Conservation (phyloP, 2,888 invertebrate genomes). For the Watsonalla cultraria region DNA sequence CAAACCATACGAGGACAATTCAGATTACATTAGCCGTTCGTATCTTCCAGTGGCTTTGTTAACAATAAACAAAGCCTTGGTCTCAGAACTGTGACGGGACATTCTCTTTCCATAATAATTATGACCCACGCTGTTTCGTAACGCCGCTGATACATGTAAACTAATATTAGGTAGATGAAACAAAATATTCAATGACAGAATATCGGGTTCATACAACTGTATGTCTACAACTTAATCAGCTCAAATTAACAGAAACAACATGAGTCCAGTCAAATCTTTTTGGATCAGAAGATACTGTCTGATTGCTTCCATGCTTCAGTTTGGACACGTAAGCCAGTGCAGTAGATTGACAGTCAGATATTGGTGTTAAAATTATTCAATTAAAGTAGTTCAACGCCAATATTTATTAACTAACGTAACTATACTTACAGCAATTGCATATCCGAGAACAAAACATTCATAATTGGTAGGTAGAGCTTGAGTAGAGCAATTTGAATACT, state of each 20-base stretch:
- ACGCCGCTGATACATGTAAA: constrained; percentile 25
- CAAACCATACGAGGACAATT: constrained; percentile 54
- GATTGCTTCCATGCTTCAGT: too few species aligned
- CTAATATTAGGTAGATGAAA: background rate
- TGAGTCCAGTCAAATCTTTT: too few species aligned
- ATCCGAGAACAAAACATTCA: constrained; percentile 31
- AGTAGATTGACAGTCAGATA: background rate
- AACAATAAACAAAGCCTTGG: constrained; percentile 61
- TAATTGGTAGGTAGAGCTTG: constrained; percentile 22
- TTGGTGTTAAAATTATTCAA: constrained; percentile 18
- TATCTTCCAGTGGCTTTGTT: constrained; percentile 53
- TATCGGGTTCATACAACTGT: background rate
- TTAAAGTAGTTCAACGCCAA: constrained; percentile 8
- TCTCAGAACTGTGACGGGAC: constrained; percentile 52
- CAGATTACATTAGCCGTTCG: constrained; percentile 43
- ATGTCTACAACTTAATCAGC: too few species aligned
- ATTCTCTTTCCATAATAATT: constrained; percentile 56
- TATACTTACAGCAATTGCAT: constrained; percentile 4
- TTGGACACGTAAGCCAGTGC: too few species aligned
- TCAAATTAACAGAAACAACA: too few species aligned
- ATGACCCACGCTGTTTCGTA: constrained; percentile 44
- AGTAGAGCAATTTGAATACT: constrained; percentile 34
- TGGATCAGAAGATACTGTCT: too few species aligned
- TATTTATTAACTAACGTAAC: too few species aligned
- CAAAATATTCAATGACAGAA: background rate